Percentiles rank a stretch among this genome's conserved stretches.
Evolutionary conservation across 1,140 invertebrate species (phyloP).

Genomic region (Drosophila rhopaloa): DNA sequence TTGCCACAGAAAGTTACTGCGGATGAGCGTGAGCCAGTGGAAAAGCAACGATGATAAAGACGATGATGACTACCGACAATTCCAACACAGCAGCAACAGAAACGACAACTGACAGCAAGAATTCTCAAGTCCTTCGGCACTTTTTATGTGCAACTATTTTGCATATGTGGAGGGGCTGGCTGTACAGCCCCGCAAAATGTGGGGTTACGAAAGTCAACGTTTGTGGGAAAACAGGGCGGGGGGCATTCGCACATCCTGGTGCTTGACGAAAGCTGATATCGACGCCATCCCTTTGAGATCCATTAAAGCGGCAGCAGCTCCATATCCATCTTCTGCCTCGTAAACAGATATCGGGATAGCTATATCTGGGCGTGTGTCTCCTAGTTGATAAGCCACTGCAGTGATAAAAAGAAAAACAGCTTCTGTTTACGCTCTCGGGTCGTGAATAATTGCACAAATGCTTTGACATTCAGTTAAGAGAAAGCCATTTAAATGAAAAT

Average conservation of each 20-base stretch:
- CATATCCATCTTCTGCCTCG: slow-evolving; percentile 63
- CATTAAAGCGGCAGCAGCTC: slow-evolving; percentile 51
- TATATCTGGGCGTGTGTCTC: slow-evolving; percentile 34
- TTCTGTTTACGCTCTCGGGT: slow-evolving; percentile 43
- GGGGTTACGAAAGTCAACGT: slow-evolving; percentile 7
- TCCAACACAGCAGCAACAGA: slow-evolving; percentile 18
- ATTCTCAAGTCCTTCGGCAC: slow-evolving; percentile 59
- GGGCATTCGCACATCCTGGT: slow-evolving; percentile 30
- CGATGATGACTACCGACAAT: slow-evolving; percentile 44
- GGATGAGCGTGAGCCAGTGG: slow-evolving; percentile 23
- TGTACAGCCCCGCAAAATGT: not conserved
- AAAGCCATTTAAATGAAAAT: slow-evolving; percentile 26
- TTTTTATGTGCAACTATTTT: slow-evolving; percentile 74
- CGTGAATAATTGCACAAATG: slow-evolving; percentile 26
- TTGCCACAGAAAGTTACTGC: slow-evolving; percentile 36
- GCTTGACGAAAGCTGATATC: slow-evolving; percentile 51
- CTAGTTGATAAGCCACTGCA: slow-evolving; percentile 65
- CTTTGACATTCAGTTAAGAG: slow-evolving; percentile 58
- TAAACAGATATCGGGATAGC: slow-evolving; percentile 63
- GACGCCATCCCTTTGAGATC: slow-evolving; percentile 39
- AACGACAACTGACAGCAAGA: slow-evolving; percentile 47
- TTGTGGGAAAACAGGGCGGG: not conserved
- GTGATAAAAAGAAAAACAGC: slow-evolving; percentile 17
- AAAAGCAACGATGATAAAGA: slow-evolving; percentile 24
- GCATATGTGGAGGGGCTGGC: slow-evolving; percentile 45